Evolutionary conservation across 2,797 vertebrate genomes (phyloP).

Genomic region (Fistularia commersonii): DNA sequence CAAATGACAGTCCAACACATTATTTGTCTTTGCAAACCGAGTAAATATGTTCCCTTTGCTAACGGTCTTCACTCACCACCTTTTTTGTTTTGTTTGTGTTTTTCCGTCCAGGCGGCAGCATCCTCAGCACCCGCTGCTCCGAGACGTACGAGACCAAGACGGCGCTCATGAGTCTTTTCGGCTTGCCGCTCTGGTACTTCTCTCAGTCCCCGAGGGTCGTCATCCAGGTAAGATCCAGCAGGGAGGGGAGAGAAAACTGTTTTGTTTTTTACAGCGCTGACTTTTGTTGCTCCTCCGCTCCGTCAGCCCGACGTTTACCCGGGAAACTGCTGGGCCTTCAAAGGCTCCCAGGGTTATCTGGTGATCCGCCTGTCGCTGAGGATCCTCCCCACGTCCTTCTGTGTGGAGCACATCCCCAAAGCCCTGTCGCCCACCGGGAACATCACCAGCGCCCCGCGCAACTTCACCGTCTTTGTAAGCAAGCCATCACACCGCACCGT

Average conservation of each 20-base stretch:
- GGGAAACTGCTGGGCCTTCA: slow-evolving; percentile 97
- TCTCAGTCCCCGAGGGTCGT: slow-evolving; percentile 93
- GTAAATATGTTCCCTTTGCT: too few species aligned
- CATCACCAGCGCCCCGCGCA: slow-evolving; percentile 89
- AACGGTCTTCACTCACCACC: too few species aligned
- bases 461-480: slow-evolving; percentile 89
- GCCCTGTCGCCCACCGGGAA: slow-evolving; percentile 86
- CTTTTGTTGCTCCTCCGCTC: not conserved
- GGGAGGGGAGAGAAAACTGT: too few species aligned
- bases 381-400: slow-evolving; percentile 84
- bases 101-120: slow-evolving; percentile 83
- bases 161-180: slow-evolving; percentile 91
- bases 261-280: not conserved
- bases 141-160: slow-evolving; percentile 95
- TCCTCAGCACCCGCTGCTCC: slow-evolving; percentile 93
- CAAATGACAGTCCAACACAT: too few species aligned
- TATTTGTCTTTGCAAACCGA: too few species aligned
- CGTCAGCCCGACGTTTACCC: slow-evolving; percentile 90
- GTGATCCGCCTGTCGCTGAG: slow-evolving; percentile 87
- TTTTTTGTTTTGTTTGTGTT: not conserved
- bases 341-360: slow-evolving; percentile 90
- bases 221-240: slow-evolving; percentile 83
- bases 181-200: slow-evolving; percentile 92
- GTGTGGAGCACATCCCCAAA: slow-evolving; percentile 91
- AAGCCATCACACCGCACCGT: too few species aligned